A percentile compares a stretch with the other conserved stretches of the same genome.
phyloP scores from a whole-genome alignment of 2,797 vertebrate genomes.

The Argentina silus region DNA sequence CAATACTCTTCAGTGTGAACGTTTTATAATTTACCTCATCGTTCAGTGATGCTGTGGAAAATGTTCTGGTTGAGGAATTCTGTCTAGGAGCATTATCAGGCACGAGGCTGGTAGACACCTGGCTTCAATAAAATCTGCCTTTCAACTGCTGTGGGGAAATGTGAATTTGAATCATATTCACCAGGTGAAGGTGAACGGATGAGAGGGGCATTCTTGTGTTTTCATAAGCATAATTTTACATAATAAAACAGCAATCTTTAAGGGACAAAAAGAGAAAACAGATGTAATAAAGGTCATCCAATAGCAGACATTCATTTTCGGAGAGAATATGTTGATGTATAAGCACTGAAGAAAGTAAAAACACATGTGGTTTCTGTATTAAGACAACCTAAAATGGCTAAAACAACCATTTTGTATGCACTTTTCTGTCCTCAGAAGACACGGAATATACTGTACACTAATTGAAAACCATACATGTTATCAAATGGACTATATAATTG shows the following conservation, averaged over 20 bases:
- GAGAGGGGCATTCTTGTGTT: conserved; percentile 76
- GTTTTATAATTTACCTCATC: conserved; percentile 37
- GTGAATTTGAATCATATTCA: conserved; percentile 76
- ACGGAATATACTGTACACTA: neutral
- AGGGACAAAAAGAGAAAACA: conserved; percentile 80
- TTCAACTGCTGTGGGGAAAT: conserved; percentile 66
- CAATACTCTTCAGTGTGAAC: conserved; percentile 17
- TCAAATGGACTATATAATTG: neutral
- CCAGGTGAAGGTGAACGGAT: conserved; percentile 81
- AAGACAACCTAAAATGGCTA: conserved; percentile 49
- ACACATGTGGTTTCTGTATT: conserved; percentile 72
- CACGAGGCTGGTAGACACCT: conserved; percentile 70
- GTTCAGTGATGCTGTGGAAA: conserved; percentile 40
- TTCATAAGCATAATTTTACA: conserved; percentile 88
- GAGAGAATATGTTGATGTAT: conserved; percentile 79
- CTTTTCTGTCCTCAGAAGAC: neutral
- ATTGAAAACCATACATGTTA: neutral
- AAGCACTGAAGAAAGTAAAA: conserved; percentile 71
- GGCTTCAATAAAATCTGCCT: conserved; percentile 79
- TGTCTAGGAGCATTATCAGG: conserved; percentile 57
- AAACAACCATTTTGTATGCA: conserved; percentile 61
- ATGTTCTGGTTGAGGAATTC: conserved; percentile 60
- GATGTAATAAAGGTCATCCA: conserved; percentile 82
- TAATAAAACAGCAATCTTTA: conserved; percentile 74
- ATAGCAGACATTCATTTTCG: conserved; percentile 79